Percentiles rank a stretch among this genome's conserved stretches.
Conservation (phyloP, 2,888 invertebrate genomes). For the Ditylenchus weischeri region DNA sequence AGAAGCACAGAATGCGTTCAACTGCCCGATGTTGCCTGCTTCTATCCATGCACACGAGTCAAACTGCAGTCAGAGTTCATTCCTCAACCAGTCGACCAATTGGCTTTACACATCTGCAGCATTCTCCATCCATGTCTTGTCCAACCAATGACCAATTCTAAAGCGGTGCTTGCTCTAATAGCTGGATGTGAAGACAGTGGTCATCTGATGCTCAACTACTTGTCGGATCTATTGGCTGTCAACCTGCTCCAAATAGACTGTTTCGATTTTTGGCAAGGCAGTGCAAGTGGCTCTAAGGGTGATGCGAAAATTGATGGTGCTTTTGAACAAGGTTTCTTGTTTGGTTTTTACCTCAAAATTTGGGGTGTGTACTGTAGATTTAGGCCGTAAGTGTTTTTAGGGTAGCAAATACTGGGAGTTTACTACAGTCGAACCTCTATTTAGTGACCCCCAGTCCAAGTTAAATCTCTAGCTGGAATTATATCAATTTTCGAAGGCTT, state of each 20-base stretch:
- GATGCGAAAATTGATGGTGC: constrained; percentile 35
- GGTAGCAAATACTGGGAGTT: too few relatives aligned
- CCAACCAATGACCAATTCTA: background rate
- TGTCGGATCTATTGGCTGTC: constrained; percentile 35
- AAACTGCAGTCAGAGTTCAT: background rate
- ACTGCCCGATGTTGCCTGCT: background rate
- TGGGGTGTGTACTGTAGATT: constrained; percentile 13
- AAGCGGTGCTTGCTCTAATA: background rate
- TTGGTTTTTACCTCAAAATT: constrained; percentile 12
- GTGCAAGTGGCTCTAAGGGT: constrained; percentile 28
- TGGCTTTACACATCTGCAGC: background rate
- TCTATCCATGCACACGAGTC: background rate
- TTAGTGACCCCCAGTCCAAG: too few relatives aligned
- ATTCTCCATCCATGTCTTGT: background rate
- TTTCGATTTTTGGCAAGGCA: constrained; percentile 44
- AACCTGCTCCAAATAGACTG: constrained; percentile 39
- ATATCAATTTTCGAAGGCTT: too few relatives aligned
- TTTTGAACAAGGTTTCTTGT: constrained; percentile 32
- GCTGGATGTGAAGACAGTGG: background rate
- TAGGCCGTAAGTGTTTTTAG: too few relatives aligned
- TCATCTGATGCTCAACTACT: constrained; percentile 16
- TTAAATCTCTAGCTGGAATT: too few relatives aligned
- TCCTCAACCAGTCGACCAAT: background rate
- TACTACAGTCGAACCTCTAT: too few relatives aligned
- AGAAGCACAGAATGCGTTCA: background rate